Conservation (phyloP, 2,888 invertebrate genomes). For the Ochropacha duplaris region DNA sequence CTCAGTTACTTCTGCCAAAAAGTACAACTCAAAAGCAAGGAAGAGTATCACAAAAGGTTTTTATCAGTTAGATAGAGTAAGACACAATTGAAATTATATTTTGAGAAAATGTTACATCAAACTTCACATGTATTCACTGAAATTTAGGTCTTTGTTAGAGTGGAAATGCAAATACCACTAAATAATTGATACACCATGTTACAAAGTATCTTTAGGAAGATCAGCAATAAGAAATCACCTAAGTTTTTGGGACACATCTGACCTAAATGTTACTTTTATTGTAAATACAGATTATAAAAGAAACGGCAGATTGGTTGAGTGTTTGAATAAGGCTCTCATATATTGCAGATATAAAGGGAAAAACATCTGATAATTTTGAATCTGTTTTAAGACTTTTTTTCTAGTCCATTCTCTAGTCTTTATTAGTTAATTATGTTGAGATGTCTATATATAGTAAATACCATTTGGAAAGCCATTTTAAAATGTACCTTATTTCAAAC, state of each 20-base stretch:
- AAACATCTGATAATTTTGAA: too few species aligned
- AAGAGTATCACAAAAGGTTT: constrained; percentile 40
- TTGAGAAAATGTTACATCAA: neutral
- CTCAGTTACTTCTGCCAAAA: constrained; percentile 56
- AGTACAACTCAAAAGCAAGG: constrained; percentile 44
- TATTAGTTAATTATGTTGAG: neutral
- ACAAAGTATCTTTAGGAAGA: neutral
- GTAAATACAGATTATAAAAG: too few species aligned
- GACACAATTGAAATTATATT: constrained; percentile 27
- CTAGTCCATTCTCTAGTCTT: too few species aligned
- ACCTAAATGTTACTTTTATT: too few species aligned
- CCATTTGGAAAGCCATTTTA: too few species aligned
- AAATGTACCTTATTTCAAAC: neutral
- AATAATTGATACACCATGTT: neutral
- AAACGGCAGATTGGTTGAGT: too few species aligned
- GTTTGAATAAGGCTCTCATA: too few species aligned
- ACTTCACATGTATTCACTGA: neutral
- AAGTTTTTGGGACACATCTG: neutral
- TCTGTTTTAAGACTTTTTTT: too few species aligned
- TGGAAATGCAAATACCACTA: neutral
- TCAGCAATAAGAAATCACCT: neutral
- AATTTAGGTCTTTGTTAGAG: neutral
- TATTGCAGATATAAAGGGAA: too few species aligned
- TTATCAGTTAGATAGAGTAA: constrained; percentile 48
- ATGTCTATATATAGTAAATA: too few species aligned